Conservation (phyloP, 2,113 vertebrate genomes). For the Syngnathus scovelli region DNA sequence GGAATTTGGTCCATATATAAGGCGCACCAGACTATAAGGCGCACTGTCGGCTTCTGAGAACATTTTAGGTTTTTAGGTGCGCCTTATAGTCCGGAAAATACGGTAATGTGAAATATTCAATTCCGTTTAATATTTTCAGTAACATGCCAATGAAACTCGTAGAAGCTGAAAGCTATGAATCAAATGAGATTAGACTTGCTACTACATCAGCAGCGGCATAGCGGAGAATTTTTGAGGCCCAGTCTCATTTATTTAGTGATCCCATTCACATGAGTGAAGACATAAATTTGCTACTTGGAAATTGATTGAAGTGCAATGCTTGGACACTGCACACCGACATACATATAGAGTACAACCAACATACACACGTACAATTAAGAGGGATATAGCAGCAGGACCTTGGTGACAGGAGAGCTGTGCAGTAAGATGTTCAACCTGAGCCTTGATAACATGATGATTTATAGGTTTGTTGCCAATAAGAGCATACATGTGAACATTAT, state of each 20-base stretch:
- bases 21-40: no score
- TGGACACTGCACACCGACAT: neutral
- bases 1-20: no score
- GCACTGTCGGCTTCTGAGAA: no score
- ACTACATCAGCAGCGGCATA: conserved; percentile 32
- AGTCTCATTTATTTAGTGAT: conserved; percentile 30
- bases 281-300: conserved; percentile 7
- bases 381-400: conserved; percentile 15
- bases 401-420: conserved; percentile 16
- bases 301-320: conserved; percentile 1
- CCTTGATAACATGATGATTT: conserved; percentile 22
- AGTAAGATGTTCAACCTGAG: neutral
- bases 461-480: conserved; percentile 27
- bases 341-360: conserved; percentile 2
- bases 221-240: conserved; percentile 21
- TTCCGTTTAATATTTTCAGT: neutral
- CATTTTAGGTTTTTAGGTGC: no score
- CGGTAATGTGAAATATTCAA: no score
- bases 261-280: conserved; percentile 22
- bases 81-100: no score
- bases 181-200: conserved; percentile 12
- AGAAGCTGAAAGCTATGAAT: conserved; percentile 20
- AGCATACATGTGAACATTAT: conserved; percentile 18
- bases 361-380: neutral
- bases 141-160: neutral